Percentiles rank a stretch among this genome's conserved stretches.
Evolutionary conservation across 35 echinoderm and acorn worm genomes (phyloP).

Genomic region (Amphiura filiformis): DNA sequence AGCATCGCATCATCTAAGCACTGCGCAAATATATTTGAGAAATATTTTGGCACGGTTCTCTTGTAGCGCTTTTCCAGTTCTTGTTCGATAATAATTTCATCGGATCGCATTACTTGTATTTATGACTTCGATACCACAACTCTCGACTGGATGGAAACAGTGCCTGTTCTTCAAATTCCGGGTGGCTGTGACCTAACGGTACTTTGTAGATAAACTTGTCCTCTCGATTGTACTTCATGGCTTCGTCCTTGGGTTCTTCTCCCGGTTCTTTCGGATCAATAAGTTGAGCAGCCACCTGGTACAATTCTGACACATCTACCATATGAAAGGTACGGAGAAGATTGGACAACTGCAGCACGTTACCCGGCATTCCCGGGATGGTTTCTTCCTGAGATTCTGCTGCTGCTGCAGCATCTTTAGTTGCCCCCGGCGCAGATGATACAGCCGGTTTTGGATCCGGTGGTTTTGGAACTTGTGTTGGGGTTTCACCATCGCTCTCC

Average conservation of each 20-base stretch:
- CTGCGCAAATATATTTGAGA: background rate
- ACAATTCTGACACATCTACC: conserved; percentile 35
- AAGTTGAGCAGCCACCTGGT: conserved; percentile 31
- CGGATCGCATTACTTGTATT: conserved; percentile 21
- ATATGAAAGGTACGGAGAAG: conserved; percentile 26
- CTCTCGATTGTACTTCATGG: conserved; percentile 18
- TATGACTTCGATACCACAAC: conserved; percentile 15
- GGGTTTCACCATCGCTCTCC: background rate
- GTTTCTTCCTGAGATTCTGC: background rate
- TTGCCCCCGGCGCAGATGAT: background rate
- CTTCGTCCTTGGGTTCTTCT: conserved; percentile 14
- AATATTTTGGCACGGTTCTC: conserved; percentile 12
- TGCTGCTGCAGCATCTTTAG: background rate
- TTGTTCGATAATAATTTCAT: conserved; percentile 24
- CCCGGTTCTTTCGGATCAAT: conserved; percentile 39
- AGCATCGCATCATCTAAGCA: conserved; percentile 31
- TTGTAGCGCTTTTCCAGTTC: conserved; percentile 25
- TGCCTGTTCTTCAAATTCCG: conserved; percentile 39
- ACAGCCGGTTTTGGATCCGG: background rate
- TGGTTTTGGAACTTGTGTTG: background rate
- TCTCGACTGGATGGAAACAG: conserved; percentile 42
- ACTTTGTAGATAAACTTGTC: conserved; percentile 43
- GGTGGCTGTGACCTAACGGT: conserved; percentile 40
- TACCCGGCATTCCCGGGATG: conserved; percentile 16
- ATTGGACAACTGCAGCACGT: conserved; percentile 30